Evolutionary conservation across 1,140 invertebrate genomes (phyloP).

Genomic region (Cherax destructor): DNA sequence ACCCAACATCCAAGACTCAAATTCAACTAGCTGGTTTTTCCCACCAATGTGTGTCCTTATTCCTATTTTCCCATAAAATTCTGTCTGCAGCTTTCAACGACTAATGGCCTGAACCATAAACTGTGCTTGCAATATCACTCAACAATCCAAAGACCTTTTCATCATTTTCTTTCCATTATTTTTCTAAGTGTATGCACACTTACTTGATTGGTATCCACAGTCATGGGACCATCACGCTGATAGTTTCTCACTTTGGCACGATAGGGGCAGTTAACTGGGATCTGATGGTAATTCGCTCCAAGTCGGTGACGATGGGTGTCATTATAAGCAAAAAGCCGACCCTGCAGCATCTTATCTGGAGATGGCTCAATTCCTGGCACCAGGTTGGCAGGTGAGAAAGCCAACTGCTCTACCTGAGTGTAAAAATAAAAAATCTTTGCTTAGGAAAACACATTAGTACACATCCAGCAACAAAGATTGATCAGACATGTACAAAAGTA

Average conservation of each 20-base stretch:
- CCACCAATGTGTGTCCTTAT: too few relatives aligned
- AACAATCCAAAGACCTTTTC: too few relatives aligned
- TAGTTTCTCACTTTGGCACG: conserved; percentile 82
- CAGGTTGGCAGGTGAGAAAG: conserved; percentile 94
- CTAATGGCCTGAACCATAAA: too few relatives aligned
- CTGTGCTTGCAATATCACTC: too few relatives aligned
- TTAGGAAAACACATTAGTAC: too few relatives aligned
- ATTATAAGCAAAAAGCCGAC: conserved; percentile 93
- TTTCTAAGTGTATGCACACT: background rate
- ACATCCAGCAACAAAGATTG: too few relatives aligned
- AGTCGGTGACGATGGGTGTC: conserved; percentile 96
- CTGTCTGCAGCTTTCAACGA: too few relatives aligned
- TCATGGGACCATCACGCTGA: conserved; percentile 90
- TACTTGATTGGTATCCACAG: conserved; percentile 75
- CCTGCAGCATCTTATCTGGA: conserved; percentile 95
- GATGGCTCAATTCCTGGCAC: conserved; percentile 93
- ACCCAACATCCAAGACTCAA: too few relatives aligned
- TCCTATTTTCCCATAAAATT: too few relatives aligned
- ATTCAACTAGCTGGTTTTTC: too few relatives aligned
- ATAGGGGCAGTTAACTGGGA: conserved; percentile 97
- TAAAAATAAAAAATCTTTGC: background rate
- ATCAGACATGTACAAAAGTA: too few relatives aligned
- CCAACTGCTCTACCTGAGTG: conserved; percentile 91
- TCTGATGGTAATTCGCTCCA: conserved; percentile 93
- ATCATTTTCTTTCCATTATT: too few relatives aligned